These are phyloP conservation scores for Hirtodrosophila alboralis DNA, from an alignment of 2,888 invertebrate genomes.

Conservation along the genomic window DNA sequence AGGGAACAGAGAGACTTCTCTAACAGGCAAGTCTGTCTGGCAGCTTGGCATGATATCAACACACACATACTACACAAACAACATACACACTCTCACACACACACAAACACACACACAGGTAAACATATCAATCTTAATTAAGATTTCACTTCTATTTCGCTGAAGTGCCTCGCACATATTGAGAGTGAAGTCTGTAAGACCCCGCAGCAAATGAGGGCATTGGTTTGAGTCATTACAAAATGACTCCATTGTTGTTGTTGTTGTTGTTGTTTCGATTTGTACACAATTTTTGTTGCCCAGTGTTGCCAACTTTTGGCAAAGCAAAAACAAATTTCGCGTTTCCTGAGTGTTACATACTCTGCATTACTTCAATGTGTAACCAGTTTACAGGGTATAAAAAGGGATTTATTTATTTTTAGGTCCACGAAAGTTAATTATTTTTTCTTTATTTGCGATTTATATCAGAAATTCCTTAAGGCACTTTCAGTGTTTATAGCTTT, in stretches of 20 bases:
- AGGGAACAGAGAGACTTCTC: slow-evolving; percentile 2
- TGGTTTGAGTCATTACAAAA: slow-evolving; percentile 18
- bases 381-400: too few species aligned
- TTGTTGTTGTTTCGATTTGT: slow-evolving; percentile 45
- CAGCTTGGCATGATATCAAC: slow-evolving; percentile 32
- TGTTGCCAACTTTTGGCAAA: too few species aligned
- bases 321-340: too few species aligned
- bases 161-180: slow-evolving; percentile 53
- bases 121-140: slow-evolving; percentile 83
- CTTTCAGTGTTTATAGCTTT: too few species aligned
- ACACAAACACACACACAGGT: slow-evolving; percentile 38
- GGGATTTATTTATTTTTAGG: too few species aligned
- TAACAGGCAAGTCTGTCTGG: slow-evolving; percentile 18
- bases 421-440: too few species aligned
- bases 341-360: too few species aligned
- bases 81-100: slow-evolving; percentile 26
- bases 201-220: slow-evolving; percentile 1
- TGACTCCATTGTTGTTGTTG: slow-evolving; percentile 12
- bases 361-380: too few species aligned
- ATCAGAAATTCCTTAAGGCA: too few species aligned
- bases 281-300: slow-evolving; percentile 16
- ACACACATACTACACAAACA: slow-evolving; percentile 15
- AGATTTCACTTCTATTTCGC: slow-evolving; percentile 72
- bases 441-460: too few species aligned
- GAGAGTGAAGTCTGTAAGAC: slow-evolving; percentile 25